These are phyloP conservation scores for Girardinus metallicus DNA, from an alignment of 2,797 vertebrate species.

Conservation along the genomic window DNA sequence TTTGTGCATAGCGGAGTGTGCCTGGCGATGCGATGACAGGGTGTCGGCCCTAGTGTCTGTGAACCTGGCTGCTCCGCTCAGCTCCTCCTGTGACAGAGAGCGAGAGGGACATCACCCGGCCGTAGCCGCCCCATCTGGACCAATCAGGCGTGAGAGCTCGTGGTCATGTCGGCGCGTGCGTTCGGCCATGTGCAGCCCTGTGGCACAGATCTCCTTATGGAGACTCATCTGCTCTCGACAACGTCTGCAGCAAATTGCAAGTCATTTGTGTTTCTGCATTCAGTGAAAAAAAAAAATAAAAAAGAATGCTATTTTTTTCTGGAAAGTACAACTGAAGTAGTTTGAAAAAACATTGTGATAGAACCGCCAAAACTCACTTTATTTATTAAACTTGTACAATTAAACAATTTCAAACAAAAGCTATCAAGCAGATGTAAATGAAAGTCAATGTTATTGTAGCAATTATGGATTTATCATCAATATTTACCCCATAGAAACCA, in stretches of 20 bases:
- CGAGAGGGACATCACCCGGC: conserved; percentile 55
- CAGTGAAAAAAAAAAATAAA: not conserved
- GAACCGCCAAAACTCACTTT: not conserved
- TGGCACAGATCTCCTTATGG: conserved; percentile 71
- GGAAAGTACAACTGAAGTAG: conserved; percentile 2
- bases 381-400: not conserved
- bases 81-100: conserved; percentile 60
- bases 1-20: conserved; percentile 38
- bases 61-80: conserved; percentile 69
- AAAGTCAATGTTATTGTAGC: not conserved
- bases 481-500: not conserved
- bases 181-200: conserved; percentile 55
- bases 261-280: conserved; percentile 25
- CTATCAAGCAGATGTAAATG: not conserved
- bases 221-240: conserved; percentile 44
- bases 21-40: conserved; percentile 53
- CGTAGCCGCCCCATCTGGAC: conserved; percentile 55
- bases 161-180: conserved; percentile 44
- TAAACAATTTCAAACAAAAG: not conserved
- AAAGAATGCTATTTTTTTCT: not conserved
- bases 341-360: not conserved
- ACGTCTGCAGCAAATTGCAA: conserved; percentile 26
- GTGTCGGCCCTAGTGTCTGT: conserved; percentile 44
- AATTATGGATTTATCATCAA: not conserved
- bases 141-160: conserved; percentile 68